Conservation (phyloP, 2,797 vertebrate genomes). For the Allobates femoralis region DNA sequence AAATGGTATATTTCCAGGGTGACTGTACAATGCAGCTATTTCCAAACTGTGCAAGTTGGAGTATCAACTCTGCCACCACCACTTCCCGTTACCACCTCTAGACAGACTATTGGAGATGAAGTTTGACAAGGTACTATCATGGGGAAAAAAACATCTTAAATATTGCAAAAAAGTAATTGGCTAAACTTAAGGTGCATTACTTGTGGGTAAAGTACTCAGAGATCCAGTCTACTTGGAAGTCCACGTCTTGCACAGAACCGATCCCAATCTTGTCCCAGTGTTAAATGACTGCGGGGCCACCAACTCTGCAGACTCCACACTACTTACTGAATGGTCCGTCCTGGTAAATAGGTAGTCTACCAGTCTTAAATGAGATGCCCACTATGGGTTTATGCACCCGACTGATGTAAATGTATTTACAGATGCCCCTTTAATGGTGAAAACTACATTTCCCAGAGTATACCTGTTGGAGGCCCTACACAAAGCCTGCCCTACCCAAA, state of each 20-base stretch:
- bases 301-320: constrained; percentile 49
- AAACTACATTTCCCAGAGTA: constrained; percentile 68
- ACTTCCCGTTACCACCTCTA: constrained; percentile 63
- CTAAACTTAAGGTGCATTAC: constrained; percentile 63
- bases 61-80: constrained; percentile 64
- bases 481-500: constrained; percentile 62
- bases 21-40: constrained; percentile 69
- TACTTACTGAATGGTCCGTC: constrained; percentile 70
- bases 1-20: constrained; percentile 62
- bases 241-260: constrained; percentile 66
- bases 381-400: background rate
- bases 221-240: constrained; percentile 73
- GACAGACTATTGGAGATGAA: constrained; percentile 69
- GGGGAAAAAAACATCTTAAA: background rate
- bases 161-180: background rate
- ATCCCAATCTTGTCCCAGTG: constrained; percentile 67
- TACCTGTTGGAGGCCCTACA: constrained; percentile 16
- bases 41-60: constrained; percentile 57
- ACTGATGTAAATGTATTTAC: background rate
- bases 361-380: background rate
- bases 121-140: constrained; percentile 72
- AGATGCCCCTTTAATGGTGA: constrained; percentile 73
- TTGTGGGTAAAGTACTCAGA: constrained; percentile 70
- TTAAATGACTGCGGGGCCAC: constrained; percentile 74
- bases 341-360: constrained; percentile 70